A percentile compares a stretch with the other conserved stretches of the same genome.
These are phyloP conservation scores for Clamator glandarius DNA, from an alignment of 2,797 vertebrate genomes.

Conservation along the genomic window DNA sequence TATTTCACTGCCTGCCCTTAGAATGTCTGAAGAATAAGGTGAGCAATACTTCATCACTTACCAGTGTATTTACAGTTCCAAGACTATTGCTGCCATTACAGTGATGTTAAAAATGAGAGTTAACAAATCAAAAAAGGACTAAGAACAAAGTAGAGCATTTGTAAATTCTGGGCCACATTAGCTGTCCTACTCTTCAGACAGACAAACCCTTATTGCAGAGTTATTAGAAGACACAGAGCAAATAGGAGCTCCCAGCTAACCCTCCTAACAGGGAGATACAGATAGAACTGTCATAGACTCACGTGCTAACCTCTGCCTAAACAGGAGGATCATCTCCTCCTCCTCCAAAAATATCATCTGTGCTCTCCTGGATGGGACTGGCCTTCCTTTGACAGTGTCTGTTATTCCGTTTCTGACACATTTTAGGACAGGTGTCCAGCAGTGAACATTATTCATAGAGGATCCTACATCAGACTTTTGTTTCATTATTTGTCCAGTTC, in stretches of 20 bases:
- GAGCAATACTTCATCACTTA: not conserved
- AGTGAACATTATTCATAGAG: not conserved
- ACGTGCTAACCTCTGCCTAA: not conserved
- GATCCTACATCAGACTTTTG: not conserved
- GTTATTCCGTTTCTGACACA: rapidly evolving
- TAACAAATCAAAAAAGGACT: not conserved
- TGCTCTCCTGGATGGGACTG: not conserved
- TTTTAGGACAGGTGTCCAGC: not conserved
- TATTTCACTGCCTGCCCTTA: not conserved
- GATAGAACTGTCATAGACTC: too few relatives aligned
- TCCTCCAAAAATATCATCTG: not conserved
- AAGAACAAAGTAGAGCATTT: not conserved
- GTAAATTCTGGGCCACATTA: not conserved
- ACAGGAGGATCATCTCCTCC: not conserved
- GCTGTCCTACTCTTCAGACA: not conserved
- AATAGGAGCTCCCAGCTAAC: not conserved
- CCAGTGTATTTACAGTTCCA: not conserved
- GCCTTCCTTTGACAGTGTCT: not conserved
- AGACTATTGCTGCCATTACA: not conserved
- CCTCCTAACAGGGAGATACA: too few relatives aligned
- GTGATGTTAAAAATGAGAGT: not conserved
- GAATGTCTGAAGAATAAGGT: not conserved
- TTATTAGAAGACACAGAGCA: rapidly evolving
- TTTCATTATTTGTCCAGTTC: too few relatives aligned
- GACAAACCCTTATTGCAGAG: not conserved